Evolutionary conservation across 2,113 vertebrate species (phyloP).

Genomic region (Cebus imitator): DNA sequence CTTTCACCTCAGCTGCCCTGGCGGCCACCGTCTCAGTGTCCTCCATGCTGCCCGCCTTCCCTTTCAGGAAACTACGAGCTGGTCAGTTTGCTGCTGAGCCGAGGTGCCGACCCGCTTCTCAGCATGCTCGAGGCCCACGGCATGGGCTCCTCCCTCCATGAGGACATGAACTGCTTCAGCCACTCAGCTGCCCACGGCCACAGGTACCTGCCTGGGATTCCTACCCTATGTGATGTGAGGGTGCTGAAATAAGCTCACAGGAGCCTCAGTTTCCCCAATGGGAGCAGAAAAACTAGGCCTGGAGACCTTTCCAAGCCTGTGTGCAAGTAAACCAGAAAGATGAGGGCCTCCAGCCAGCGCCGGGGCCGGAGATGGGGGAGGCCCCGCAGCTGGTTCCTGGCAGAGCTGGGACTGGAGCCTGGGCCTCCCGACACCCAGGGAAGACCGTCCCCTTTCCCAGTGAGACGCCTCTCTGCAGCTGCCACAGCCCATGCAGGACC

Average conservation of each 20-base stretch:
- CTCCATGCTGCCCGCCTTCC: background rate
- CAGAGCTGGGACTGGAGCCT: background rate
- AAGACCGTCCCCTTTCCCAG: too few relatives aligned
- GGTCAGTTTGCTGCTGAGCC: conserved; percentile 93
- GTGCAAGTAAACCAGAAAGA: background rate
- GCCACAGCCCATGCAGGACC: background rate
- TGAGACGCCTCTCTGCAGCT: background rate
- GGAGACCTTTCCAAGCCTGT: background rate
- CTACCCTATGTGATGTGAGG: accelerated
- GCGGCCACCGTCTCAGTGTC: background rate
- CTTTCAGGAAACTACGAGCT: conserved; percentile 95
- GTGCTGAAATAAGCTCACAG: background rate
- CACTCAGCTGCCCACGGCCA: conserved; percentile 96
- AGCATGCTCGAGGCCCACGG: conserved; percentile 90
- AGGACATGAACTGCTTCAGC: conserved; percentile 99
- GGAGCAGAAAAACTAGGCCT: background rate
- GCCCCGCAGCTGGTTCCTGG: background rate
- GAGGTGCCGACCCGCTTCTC: conserved; percentile 93
- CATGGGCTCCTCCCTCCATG: conserved; percentile 92
- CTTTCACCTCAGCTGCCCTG: background rate
- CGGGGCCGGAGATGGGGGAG: background rate
- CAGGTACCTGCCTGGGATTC: conserved; percentile 84
- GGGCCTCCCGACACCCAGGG: background rate
- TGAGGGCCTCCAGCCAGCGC: background rate
- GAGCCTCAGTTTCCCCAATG: accelerated